Percentiles rank a stretch among this genome's conserved stretches.
Conservation (phyloP, 2,797 vertebrate species). For the Coregonus ussuriensis region DNA sequence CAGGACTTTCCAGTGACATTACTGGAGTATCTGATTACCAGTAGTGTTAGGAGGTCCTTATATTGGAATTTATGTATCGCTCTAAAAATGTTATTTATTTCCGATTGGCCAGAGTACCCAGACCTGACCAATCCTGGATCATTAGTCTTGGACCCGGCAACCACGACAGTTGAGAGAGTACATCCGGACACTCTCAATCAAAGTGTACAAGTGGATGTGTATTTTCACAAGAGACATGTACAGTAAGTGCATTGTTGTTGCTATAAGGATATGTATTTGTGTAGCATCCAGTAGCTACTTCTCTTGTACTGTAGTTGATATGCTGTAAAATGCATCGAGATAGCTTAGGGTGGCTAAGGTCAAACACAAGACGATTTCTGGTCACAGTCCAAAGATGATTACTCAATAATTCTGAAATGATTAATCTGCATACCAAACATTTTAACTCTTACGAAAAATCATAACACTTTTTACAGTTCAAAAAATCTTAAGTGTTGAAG, state of each 20-base stretch:
- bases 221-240: constrained; percentile 26
- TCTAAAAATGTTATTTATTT: constrained; percentile 57
- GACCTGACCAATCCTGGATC: constrained; percentile 28
- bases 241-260: too few relatives aligned
- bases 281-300: constrained; percentile 51
- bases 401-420: too few relatives aligned
- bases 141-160: constrained; percentile 22
- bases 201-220: not conserved
- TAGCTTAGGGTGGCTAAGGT: too few relatives aligned
- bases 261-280: constrained; percentile 52
- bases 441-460: too few relatives aligned
- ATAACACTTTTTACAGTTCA: too few relatives aligned
- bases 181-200: not conserved
- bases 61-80: constrained; percentile 51
- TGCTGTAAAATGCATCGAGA: too few relatives aligned
- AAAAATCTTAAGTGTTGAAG: too few relatives aligned
- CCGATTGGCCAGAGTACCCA: constrained; percentile 34
- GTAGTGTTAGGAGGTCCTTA: constrained; percentile 26
- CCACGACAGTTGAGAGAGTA: constrained; percentile 14
- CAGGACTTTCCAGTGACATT: constrained; percentile 1
- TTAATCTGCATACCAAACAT: too few relatives aligned
- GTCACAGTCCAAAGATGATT: too few relatives aligned
- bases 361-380: too few relatives aligned
- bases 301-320: constrained; percentile 11
- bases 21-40: constrained; percentile 36